These are phyloP conservation scores for Ornithoptera alexandrae DNA, from an alignment of 2,888 invertebrate species.

Conservation along the genomic window DNA sequence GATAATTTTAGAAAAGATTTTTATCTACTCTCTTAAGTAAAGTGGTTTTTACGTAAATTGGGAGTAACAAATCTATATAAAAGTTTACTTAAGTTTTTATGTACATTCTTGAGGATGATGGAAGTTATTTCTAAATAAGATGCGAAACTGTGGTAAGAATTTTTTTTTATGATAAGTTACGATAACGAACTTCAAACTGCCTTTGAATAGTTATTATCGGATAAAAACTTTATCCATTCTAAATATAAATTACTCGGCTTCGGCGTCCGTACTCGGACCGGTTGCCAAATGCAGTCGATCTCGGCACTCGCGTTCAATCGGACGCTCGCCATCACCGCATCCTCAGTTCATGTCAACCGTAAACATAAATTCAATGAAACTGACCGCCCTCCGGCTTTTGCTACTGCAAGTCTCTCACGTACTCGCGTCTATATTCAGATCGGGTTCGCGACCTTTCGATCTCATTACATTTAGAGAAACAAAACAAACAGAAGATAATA, in stretches of 20 bases:
- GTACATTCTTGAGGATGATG: neutral
- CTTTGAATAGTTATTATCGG: neutral
- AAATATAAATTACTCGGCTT: slow-evolving; percentile 13
- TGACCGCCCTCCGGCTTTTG: slow-evolving; percentile 7
- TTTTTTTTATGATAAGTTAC: neutral
- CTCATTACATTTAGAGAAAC: neutral
- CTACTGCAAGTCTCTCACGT: neutral
- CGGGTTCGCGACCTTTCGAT: neutral
- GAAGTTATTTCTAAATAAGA: neutral
- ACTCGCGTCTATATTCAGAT: neutral
- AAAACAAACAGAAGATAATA: too few species aligned
- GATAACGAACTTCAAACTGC: neutral
- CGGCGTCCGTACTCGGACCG: neutral
- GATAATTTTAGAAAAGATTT: neutral
- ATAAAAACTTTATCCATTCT: neutral
- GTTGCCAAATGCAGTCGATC: slow-evolving; percentile 14
- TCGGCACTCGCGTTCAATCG: slow-evolving; percentile 31
- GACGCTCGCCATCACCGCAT: slow-evolving; percentile 34
- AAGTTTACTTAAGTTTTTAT: neutral
- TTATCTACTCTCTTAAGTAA: neutral
- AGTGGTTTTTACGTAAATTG: neutral
- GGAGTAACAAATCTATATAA: neutral
- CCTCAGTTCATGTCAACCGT: slow-evolving; percentile 53
- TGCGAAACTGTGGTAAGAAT: neutral
- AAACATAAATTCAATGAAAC: slow-evolving; percentile 48